Evolutionary conservation across 2,888 invertebrate genomes (phyloP).

Genomic region (Molanna angustata): DNA sequence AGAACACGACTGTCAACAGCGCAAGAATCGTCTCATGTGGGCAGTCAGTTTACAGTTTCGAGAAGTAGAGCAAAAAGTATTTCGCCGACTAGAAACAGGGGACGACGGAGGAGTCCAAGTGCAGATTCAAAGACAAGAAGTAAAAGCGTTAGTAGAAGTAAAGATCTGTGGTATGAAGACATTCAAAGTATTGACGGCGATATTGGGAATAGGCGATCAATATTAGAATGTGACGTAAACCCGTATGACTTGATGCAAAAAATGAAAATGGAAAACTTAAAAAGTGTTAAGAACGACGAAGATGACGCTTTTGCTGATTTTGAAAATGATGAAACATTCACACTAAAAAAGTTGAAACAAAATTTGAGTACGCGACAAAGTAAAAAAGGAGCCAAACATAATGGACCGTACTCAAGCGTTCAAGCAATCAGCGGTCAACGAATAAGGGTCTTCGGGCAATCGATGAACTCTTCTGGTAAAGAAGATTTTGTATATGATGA

Average conservation of each 20-base stretch:
- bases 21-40: constrained; percentile 52
- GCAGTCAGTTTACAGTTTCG: constrained; percentile 52
- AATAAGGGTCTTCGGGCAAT: constrained; percentile 61
- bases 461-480: constrained; percentile 43
- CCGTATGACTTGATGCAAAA: constrained; percentile 77
- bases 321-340: constrained; percentile 29
- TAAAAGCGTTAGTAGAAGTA: constrained; percentile 51
- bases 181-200: constrained; percentile 38
- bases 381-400: constrained; percentile 34
- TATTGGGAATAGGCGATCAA: constrained; percentile 60
- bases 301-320: constrained; percentile 44
- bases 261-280: constrained; percentile 44
- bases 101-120: constrained; percentile 49
- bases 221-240: constrained; percentile 80
- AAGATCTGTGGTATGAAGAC: constrained; percentile 51
- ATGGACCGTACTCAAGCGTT: constrained; percentile 51
- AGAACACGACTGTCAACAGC: constrained; percentile 70
- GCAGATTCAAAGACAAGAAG: constrained; percentile 47
- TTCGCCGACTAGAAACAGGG: constrained; percentile 57
- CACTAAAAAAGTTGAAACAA: constrained; percentile 27
- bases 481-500: constrained; percentile 51
- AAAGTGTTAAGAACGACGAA: constrained; percentile 53
- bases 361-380: constrained; percentile 24
- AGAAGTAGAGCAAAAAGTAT: constrained; percentile 56
- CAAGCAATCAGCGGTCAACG: constrained; percentile 69